Evolutionary conservation across 2,888 invertebrate genomes (phyloP), one percentile per base, ranked within the genome.

Genomic region (Troides oblongomaculatus): DNA sequence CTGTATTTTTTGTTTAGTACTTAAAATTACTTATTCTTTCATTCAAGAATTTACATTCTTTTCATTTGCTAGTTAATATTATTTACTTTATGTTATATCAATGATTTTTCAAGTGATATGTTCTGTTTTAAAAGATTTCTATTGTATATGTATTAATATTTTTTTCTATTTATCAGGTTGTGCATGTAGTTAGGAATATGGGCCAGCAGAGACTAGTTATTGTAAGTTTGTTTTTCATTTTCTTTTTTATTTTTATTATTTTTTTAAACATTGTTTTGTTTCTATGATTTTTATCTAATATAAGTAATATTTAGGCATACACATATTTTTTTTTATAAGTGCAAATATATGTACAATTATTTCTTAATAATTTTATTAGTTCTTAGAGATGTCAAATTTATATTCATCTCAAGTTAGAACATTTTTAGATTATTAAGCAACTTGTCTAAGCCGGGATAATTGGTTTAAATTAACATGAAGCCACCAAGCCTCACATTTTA

Each of bases 181-280:
- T 69, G 14, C 68, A 61, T 53, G 53, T 69, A 63, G 53, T 62
- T 72, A 65, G 57, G 46, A 66, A 66, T 66, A 74, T 74, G 74
- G 70, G 46, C 59, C 36, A 25, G 66, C 57, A 64, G 65, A 57
- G 58, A 60, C 46, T 70, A 67, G 66, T 46, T 64, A 61, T 67
- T 72, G 74, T 74, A 74, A 72, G 74, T 74, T 72, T 64, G 12
- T 60, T 69, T 30, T 30, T 70, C 67, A 60, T 70, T 72, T 70
- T 39, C 39, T 4, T 18, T 18, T 68, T 61, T 36, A 36, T 63
- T 50, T 60, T 21, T 50, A 23, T 61, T 10, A n/a, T 59, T 43
- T 56, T 59, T n/a, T 18, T 53, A 17, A 14, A n/a, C 1, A 53
- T 53, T 53, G 10, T 53, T 53, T 53, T 17, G 2, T 59, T 57